phyloP scores from a whole-genome alignment of 2,888 invertebrate genomes.

The Pherbina coryleti region DNA sequence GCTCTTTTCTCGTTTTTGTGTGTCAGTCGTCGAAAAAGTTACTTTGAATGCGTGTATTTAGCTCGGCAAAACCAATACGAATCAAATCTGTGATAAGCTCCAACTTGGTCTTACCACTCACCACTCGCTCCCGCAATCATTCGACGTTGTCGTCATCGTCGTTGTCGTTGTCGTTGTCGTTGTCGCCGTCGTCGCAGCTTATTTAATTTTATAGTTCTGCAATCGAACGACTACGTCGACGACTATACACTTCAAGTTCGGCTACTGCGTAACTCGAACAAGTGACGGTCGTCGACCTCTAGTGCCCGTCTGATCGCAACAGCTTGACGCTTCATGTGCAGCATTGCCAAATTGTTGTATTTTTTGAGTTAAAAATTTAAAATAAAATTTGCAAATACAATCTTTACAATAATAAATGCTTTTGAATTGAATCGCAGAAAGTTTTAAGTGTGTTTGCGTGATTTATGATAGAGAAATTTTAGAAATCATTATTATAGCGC shows the following conservation, averaged over 20 bases:
- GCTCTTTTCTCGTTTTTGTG: neutral
- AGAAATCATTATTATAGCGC: too few species aligned
- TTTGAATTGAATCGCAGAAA: too few species aligned
- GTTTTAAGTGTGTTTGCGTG: too few species aligned
- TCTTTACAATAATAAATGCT: too few species aligned
- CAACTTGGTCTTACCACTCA: neutral
- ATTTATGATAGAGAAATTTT: too few species aligned
- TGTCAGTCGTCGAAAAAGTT: neutral
- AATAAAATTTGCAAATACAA: too few species aligned
- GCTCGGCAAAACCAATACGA: neutral
- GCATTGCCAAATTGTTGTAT: neutral
- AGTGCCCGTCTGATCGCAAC: neutral
- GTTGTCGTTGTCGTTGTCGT: too few species aligned
- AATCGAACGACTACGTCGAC: neutral
- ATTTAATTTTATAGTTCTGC: slow-evolving; percentile 13
- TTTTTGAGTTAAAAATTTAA: too few species aligned
- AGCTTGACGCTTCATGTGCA: neutral
- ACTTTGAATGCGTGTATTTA: too few species aligned
- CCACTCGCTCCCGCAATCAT: neutral
- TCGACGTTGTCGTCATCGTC: neutral
- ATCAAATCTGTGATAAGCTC: neutral
- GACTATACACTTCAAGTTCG: neutral
- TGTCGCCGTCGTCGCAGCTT: neutral
- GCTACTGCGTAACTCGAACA: neutral
- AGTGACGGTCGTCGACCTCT: slow-evolving; percentile 22